A percentile compares a stretch with the other conserved stretches of the same genome.
These are phyloP conservation scores for Metalampra italica DNA, from an alignment of 2,888 invertebrate genomes.

Conservation along the genomic window DNA sequence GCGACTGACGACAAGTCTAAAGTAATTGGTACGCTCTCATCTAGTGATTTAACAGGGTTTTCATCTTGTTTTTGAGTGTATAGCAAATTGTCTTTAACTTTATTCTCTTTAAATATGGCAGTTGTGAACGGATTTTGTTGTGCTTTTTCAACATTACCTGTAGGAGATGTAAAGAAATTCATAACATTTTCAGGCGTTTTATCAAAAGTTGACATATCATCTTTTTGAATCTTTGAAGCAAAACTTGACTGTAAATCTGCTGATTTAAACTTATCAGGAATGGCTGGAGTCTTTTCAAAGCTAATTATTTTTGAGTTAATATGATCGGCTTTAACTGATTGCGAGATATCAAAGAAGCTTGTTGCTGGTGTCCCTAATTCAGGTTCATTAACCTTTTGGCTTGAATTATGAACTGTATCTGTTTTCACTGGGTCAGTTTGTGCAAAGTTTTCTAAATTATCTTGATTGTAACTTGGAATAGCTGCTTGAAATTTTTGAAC, in stretches of 20 bases:
- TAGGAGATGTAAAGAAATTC: not conserved
- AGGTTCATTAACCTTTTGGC: not conserved
- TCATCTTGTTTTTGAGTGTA: not conserved
- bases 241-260: not conserved
- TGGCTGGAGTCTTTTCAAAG: not conserved
- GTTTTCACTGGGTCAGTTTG: not conserved
- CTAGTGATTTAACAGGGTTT: not conserved
- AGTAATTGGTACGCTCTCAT: not conserved
- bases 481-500: not conserved
- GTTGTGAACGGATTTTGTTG: constrained; percentile 5
- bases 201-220: not conserved
- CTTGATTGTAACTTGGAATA: not conserved
- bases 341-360: constrained; percentile 13
- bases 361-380: constrained; percentile 8
- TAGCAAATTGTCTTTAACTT: not conserved
- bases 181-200: not conserved
- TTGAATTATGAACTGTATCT: not conserved
- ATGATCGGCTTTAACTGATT: not conserved
- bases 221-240: not conserved
- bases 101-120: constrained; percentile 9
- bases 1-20: constrained; percentile 35
- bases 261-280: not conserved
- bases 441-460: not conserved
- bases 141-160: not conserved
- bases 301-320: not conserved